These are phyloP conservation scores for Hoplias malabaricus DNA, from an alignment of 2,113 vertebrate genomes.

Conservation along the genomic window DNA sequence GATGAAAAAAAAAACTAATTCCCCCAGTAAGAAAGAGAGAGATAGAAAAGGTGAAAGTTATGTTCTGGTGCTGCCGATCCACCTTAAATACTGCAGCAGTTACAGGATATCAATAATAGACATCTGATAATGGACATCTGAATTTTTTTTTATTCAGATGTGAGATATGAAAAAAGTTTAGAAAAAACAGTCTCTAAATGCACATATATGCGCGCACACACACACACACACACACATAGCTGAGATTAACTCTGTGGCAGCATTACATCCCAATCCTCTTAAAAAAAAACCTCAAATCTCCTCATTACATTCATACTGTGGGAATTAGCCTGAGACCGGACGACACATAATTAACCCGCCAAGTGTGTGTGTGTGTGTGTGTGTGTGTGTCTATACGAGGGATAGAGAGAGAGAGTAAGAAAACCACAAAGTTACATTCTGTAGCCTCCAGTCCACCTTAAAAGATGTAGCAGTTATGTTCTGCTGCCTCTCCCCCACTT, in stretches of 20 bases:
- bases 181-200: neutral
- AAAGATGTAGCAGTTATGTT: no score
- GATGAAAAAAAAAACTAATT: neutral
- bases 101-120: neutral
- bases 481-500: no score
- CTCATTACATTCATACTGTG: conserved; percentile 34
- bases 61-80: no score
- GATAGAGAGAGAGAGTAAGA: neutral
- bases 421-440: no score
- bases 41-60: no score
- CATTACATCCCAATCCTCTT: conserved; percentile 34
- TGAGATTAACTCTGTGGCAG: conserved; percentile 23
- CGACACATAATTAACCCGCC: neutral
- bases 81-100: no score
- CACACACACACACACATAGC: neutral
- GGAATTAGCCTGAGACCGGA: conserved; percentile 31
- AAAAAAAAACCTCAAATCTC: conserved; percentile 25
- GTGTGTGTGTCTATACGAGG: conserved; percentile 2
- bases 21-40: neutral
- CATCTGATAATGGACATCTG: neutral
- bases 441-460: no score
- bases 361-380: conserved; percentile 8
- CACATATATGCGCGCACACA: neutral
- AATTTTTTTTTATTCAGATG: neutral
- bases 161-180: neutral